Evolutionary conservation across 2,888 invertebrate genomes (phyloP).

Genomic region (Cyaniris semiargus): DNA sequence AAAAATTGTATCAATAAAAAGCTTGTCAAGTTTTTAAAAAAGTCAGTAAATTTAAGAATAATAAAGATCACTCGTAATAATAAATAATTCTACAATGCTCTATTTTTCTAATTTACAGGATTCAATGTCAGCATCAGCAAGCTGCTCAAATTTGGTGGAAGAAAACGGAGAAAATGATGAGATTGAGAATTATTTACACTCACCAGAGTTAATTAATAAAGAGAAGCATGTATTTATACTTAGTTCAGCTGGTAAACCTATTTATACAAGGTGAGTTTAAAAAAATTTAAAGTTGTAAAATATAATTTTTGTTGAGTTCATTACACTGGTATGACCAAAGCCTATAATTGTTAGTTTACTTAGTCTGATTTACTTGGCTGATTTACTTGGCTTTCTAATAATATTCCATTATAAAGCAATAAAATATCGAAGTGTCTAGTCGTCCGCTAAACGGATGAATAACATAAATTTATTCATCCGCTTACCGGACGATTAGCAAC

Average conservation of each 20-base stretch:
- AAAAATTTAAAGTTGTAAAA: not conserved
- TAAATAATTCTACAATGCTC: not conserved
- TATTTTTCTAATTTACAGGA: slow-evolving; percentile 49
- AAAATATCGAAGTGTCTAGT: too few species aligned
- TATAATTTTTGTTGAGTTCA: not conserved
- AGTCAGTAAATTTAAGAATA: not conserved
- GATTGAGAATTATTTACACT: slow-evolving; percentile 84
- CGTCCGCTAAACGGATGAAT: too few species aligned
- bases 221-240: slow-evolving; percentile 96
- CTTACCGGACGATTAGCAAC: too few species aligned
- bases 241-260: slow-evolving; percentile 97
- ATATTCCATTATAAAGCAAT: too few species aligned
- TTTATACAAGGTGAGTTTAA: slow-evolving; percentile 88
- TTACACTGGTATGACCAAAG: too few species aligned
- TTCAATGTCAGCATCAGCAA: slow-evolving; percentile 62
- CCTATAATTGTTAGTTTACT: too few species aligned
- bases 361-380: too few species aligned
- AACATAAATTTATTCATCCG: too few species aligned
- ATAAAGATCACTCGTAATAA: not conserved
- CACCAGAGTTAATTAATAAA: slow-evolving; percentile 88
- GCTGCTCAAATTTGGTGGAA: slow-evolving; percentile 61
- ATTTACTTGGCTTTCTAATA: too few species aligned
- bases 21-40: too few species aligned
- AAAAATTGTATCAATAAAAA: too few species aligned
- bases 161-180: slow-evolving; percentile 64